Evolutionary conservation across 2,888 invertebrate species (phyloP), one percentile per base, ranked within the genome.

Genomic region (Drosophila pseudotalamancana): DNA sequence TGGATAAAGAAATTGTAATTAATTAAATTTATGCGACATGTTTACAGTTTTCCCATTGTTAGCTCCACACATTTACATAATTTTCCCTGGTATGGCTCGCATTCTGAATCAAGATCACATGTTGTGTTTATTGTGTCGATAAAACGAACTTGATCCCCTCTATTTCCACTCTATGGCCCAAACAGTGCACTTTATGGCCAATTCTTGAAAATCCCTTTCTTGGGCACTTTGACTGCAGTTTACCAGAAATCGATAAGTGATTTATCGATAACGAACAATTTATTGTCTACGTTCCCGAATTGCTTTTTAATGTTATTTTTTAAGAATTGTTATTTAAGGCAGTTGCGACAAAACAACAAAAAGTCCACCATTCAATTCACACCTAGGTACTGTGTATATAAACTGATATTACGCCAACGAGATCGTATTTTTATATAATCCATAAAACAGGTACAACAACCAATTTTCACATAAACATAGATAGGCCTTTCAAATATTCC

Each of bases 1-100:
- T 80, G 82, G 77, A 83, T 86, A 83, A 86, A 86, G 84, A 83
- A 83, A 85, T 81, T 82, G 81, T 83, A 86, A 83, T 83, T 86
- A 83, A 83, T 83, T 83, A 73, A 83, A 80, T 83, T 83, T 83
- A 83, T 83, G 80, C 81, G 86, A 83, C 82, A 83, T 83, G 86
- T 83, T 83, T 83, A 83, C 86, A 83, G 86, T 83, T 86, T 71
- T 83, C 72, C 66, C 80, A 82, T 76, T 82, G 79, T 68, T 72
- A 35, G 53, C 48, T 56, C 45, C 60, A 60, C 65, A 64, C 57
- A 80, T 85, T 80, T 64, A 76, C 86, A 82, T 85, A 81, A 83
- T 86, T 76, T 66, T 85, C 49, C 64, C 64, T 63, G 64, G 25
- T 49, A 34, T 29, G 29, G 35, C 43, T 19, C 18, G 60, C 61